Evolutionary conservation across 30 jellyfish, hydroid and myxozoan genomes (phyloP).

Genomic region (Aurelia sp.): DNA sequence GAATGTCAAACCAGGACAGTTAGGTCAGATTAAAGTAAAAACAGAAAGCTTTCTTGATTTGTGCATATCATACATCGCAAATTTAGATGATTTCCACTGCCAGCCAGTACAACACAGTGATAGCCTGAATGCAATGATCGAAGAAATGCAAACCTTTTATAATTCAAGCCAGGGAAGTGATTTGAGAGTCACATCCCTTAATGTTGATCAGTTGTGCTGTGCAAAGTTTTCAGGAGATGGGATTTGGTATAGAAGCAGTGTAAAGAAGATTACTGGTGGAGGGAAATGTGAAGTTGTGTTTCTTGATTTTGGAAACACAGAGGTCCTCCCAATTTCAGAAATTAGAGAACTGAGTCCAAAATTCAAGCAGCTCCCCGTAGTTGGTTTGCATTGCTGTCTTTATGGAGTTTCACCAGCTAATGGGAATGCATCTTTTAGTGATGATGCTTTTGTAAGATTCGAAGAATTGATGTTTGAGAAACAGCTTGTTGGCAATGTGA

Average conservation of each 20-base stretch:
- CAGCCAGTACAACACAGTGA: conserved; percentile 65
- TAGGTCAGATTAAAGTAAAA: conserved; percentile 10
- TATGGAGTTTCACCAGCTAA: conserved; percentile 50
- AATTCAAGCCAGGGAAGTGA: conserved; percentile 7
- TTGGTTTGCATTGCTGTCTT: conserved; percentile 68
- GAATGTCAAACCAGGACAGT: conserved; percentile 39
- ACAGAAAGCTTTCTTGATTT: conserved; percentile 55
- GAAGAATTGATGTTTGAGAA: conserved; percentile 63
- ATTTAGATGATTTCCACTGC: conserved; percentile 67
- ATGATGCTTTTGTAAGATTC: conserved; percentile 44
- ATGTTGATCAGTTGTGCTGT: conserved; percentile 76
- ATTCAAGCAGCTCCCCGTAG: conserved; percentile 61
- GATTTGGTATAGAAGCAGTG: conserved; percentile 83
- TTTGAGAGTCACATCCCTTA: not conserved
- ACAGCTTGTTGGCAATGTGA: conserved; percentile 62
- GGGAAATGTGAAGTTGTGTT: conserved; percentile 44
- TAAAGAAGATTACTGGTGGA: conserved; percentile 20
- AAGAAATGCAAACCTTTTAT: conserved; percentile 65
- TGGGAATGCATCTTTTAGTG: conserved; percentile 5
- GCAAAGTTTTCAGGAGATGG: conserved; percentile 88
- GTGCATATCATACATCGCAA: conserved; percentile 60
- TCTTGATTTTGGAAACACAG: conserved; percentile 81
- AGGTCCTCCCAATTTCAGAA: conserved; percentile 26
- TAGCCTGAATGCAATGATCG: conserved; percentile 45
- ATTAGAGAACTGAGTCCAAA: conserved; percentile 52